Evolutionary conservation across 1,140 invertebrate species (phyloP).

Genomic region (Drosophila parabipectinata): DNA sequence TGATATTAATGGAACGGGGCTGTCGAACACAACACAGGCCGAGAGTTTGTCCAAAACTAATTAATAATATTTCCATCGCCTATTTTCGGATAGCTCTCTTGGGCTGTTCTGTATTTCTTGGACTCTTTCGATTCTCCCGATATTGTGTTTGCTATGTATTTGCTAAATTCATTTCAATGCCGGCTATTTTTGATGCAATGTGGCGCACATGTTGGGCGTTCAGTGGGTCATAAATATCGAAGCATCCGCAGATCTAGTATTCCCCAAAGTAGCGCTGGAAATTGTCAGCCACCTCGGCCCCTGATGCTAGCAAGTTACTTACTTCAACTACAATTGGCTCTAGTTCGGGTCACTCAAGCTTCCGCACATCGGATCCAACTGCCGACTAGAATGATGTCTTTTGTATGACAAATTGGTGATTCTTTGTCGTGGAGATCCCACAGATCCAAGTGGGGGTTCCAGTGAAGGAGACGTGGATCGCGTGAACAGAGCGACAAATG

Average conservation of each 20-base stretch:
- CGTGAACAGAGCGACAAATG: slow-evolving; percentile 44
- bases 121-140: slow-evolving; percentile 7
- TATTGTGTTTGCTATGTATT: slow-evolving; percentile 15
- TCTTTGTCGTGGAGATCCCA: slow-evolving; percentile 1
- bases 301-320: slow-evolving; percentile 13
- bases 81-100: slow-evolving; percentile 57
- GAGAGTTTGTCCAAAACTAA: slow-evolving; percentile 70
- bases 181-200: slow-evolving; percentile 63
- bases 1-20: slow-evolving; percentile 46
- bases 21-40: slow-evolving; percentile 44
- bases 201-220: slow-evolving; percentile 51
- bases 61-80: slow-evolving; percentile 61
- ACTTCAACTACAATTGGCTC: slow-evolving; percentile 59
- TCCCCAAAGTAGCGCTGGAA: slow-evolving; percentile 4
- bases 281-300: not conserved
- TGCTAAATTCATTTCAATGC: slow-evolving; percentile 70
- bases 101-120: slow-evolving; percentile 3
- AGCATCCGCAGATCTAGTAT: slow-evolving; percentile 13
- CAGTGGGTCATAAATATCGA: slow-evolving; percentile 52
- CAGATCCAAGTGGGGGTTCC: slow-evolving; percentile 15
- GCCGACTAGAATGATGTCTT: slow-evolving; percentile 66
- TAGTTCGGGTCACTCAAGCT: slow-evolving; percentile 39
- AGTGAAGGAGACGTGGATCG: slow-evolving; percentile 35
- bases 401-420: slow-evolving; percentile 74
- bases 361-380: slow-evolving; percentile 35